Conservation (phyloP, 2,888 invertebrate species). For the Germaria angustata region DNA sequence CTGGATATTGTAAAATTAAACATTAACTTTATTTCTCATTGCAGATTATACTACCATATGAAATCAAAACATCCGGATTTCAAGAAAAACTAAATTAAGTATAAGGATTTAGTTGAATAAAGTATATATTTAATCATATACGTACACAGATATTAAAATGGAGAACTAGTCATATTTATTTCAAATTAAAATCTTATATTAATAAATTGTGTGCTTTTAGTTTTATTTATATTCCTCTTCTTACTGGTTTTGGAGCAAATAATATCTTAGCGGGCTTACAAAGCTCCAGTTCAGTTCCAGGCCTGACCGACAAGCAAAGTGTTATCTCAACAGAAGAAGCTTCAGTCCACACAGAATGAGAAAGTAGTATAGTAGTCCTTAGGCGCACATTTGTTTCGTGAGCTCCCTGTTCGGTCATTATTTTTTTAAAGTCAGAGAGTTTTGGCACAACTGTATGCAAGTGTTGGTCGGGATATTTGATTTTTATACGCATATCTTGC, state of each 20-base stretch:
- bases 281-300: constrained; percentile 86
- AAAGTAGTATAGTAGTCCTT: constrained; percentile 91
- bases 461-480: constrained; percentile 95
- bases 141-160: constrained; percentile 4
- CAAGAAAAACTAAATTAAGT: not conserved
- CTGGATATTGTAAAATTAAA: no score
- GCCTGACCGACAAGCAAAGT: constrained; percentile 88
- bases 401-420: constrained; percentile 83
- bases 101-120: not conserved
- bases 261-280: constrained; percentile 92
- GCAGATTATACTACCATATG: constrained; percentile 52
- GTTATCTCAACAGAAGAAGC: constrained; percentile 93
- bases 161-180: not conserved
- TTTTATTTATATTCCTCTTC: constrained; percentile 85
- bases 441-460: constrained; percentile 91
- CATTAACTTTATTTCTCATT: constrained; percentile 11
- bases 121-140: not conserved
- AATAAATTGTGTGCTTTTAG: not conserved
- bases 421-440: constrained; percentile 87
- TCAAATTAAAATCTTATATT: constrained; percentile 11
- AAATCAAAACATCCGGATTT: constrained; percentile 51
- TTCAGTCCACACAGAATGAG: constrained; percentile 93
- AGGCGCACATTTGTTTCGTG: constrained; percentile 83
- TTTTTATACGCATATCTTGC: constrained; percentile 88
- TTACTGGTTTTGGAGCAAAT: constrained; percentile 93